phyloP scores from a whole-genome alignment of 2,888 invertebrate species.

The Ectemnius lituratus region DNA sequence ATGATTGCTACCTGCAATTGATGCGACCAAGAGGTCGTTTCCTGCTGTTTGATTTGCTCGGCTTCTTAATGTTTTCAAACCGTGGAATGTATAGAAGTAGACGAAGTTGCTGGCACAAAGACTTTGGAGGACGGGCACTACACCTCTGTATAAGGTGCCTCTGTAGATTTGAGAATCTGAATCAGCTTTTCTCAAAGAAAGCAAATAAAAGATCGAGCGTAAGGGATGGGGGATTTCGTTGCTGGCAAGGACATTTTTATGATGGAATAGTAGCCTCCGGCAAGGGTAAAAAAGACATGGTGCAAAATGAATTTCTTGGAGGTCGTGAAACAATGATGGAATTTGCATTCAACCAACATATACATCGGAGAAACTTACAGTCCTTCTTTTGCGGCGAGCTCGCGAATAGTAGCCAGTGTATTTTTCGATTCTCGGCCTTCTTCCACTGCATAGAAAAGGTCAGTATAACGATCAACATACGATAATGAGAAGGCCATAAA shows the following conservation, averaged over 20 bases:
- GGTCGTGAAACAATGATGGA: neutral
- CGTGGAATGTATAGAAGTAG: conserved; percentile 96
- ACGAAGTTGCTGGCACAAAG: conserved; percentile 94
- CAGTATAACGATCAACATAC: no score
- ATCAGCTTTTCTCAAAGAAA: no score
- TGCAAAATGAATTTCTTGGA: neutral
- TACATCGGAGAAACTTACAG: conserved; percentile 79
- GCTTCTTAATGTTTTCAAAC: conserved; percentile 81
- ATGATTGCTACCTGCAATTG: conserved; percentile 83
- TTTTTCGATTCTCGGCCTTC: conserved; percentile 84
- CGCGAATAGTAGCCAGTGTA: conserved; percentile 82
- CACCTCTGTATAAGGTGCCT: conserved; percentile 86
- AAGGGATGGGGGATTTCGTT: no score
- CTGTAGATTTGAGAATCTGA: neutral
- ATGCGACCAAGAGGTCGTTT: conserved; percentile 87
- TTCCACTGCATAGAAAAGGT: conserved; percentile 82
- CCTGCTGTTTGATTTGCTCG: conserved; percentile 81
- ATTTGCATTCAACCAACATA: neutral
- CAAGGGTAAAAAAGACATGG: neutral
- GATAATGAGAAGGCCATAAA: no score
- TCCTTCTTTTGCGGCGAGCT: conserved; percentile 79
- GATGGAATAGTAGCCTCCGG: no score
- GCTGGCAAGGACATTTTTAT: no score
- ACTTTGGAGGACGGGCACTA: conserved; percentile 90
- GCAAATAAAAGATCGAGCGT: no score